phyloP scores from a whole-genome alignment of 2,113 vertebrate genomes.

The Seriola aureovittata region DNA sequence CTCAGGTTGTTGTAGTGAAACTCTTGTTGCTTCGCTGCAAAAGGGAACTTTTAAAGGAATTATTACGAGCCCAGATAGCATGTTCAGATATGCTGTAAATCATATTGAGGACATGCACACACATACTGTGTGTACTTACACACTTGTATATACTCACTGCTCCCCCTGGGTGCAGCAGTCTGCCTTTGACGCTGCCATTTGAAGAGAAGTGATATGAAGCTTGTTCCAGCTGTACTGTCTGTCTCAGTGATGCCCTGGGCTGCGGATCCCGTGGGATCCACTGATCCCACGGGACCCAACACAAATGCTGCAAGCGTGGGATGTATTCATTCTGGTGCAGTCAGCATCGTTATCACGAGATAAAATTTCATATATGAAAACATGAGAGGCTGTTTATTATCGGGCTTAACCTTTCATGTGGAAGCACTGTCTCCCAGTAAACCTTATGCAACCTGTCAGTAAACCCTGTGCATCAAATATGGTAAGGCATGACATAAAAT shows the following conservation, averaged over 20 bases:
- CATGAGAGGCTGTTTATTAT: constrained; percentile 5
- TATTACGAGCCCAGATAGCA: not conserved
- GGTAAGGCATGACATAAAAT: not conserved
- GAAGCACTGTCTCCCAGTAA: not conserved
- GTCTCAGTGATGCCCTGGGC: constrained; percentile 15
- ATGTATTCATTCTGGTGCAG: not conserved
- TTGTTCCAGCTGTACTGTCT: constrained; percentile 37
- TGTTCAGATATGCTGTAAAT: not conserved
- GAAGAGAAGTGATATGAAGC: constrained; percentile 31
- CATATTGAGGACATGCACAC: not conserved
- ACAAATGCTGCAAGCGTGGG: not conserved
- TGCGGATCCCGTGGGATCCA: constrained; percentile 27
- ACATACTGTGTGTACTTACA: no score
- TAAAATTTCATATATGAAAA: not conserved
- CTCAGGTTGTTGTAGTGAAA: not conserved
- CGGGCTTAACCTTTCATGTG: not conserved
- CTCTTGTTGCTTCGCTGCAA: not conserved
- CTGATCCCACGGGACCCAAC: constrained; percentile 1
- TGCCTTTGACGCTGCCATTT: constrained; percentile 23
- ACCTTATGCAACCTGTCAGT: not conserved
- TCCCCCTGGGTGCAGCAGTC: not conserved
- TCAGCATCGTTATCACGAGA: constrained; percentile 28
- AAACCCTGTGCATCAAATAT: not conserved
- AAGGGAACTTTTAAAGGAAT: not conserved
- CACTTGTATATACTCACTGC: not conserved